Conservation (phyloP, 2,113 vertebrate genomes). For the Corythoichthys intestinalis region DNA sequence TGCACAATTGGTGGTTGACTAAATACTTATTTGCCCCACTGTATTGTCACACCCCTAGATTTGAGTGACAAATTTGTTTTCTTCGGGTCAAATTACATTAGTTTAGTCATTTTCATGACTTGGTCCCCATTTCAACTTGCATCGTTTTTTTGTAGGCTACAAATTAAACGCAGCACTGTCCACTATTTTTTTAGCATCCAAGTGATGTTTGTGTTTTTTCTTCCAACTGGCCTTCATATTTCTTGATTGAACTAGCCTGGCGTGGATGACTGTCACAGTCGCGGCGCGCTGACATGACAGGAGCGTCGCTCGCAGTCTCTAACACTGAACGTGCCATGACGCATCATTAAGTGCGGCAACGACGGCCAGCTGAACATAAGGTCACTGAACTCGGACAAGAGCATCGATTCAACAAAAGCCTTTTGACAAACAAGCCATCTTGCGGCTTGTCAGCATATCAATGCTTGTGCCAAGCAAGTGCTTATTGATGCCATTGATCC, state of each 20-base stretch:
- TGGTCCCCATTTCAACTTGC: too few relatives aligned
- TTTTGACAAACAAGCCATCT: constrained; percentile 61
- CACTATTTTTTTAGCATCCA: background rate
- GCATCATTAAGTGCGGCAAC: constrained; percentile 35
- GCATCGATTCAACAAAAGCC: constrained; percentile 64
- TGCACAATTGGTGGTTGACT: too few relatives aligned
- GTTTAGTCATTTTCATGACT: too few relatives aligned
- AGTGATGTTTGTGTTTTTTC: background rate
- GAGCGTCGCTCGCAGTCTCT: background rate
- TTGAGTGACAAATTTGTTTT: too few relatives aligned
- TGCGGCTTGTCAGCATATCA: constrained; percentile 57
- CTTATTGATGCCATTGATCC: constrained; percentile 50
- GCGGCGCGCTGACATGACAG: background rate
- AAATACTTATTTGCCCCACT: too few relatives aligned
- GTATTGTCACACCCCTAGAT: too few relatives aligned
- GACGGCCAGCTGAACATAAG: constrained; percentile 31
- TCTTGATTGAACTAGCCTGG: constrained; percentile 22
- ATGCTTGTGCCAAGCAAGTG: constrained; percentile 43
- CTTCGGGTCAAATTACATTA: too few relatives aligned
- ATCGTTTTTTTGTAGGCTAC: too few relatives aligned
- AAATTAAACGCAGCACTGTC: too few relatives aligned
- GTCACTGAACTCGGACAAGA: constrained; percentile 40
- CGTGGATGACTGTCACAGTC: constrained; percentile 2
- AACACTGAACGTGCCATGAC: constrained; percentile 1
- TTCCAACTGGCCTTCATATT: background rate